Percentiles rank a stretch among this genome's conserved stretches.
Evolutionary conservation across 1,140 invertebrate species (phyloP).

Genomic region (Heliothis subflexa): DNA sequence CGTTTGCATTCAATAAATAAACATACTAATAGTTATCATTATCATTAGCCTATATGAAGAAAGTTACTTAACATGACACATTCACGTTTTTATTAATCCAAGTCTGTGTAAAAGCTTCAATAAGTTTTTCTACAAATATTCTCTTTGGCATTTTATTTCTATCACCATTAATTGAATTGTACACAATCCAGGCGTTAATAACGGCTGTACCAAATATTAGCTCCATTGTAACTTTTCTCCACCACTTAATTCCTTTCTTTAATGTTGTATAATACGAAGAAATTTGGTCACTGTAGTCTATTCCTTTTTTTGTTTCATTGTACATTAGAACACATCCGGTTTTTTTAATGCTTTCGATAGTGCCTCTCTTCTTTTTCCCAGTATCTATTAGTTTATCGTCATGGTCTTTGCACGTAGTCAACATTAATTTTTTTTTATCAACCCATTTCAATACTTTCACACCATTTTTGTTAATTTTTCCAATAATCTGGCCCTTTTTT

Average conservation of each 20-base stretch:
- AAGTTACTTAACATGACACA: too few relatives aligned
- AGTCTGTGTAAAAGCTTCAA: background rate
- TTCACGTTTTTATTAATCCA: too few relatives aligned
- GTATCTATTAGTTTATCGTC: conserved; percentile 52
- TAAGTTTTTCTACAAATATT: background rate
- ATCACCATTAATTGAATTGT: background rate
- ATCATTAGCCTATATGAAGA: too few relatives aligned
- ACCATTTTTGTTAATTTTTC: conserved; percentile 52
- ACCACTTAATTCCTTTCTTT: background rate
- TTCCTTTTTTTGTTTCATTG: conserved; percentile 55
- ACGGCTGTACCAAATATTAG: background rate
- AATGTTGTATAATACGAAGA: conserved; percentile 3
- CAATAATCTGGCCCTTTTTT: conserved; percentile 48
- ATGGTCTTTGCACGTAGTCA: conserved; percentile 55
- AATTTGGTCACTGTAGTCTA: background rate
- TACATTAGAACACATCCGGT: conserved; percentile 52
- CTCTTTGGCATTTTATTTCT: background rate
- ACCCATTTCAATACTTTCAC: conserved; percentile 52
- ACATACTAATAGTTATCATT: too few relatives aligned
- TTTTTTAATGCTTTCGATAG: conserved; percentile 52
- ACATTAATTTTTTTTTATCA: conserved; percentile 52
- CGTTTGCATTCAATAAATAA: too few relatives aligned
- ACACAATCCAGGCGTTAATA: conserved; percentile 5
- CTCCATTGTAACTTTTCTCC: conserved; percentile 5
- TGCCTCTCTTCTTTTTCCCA: conserved; percentile 52